Conservation (phyloP, 2,888 invertebrate genomes). For the Cephus rjabovi region DNA sequence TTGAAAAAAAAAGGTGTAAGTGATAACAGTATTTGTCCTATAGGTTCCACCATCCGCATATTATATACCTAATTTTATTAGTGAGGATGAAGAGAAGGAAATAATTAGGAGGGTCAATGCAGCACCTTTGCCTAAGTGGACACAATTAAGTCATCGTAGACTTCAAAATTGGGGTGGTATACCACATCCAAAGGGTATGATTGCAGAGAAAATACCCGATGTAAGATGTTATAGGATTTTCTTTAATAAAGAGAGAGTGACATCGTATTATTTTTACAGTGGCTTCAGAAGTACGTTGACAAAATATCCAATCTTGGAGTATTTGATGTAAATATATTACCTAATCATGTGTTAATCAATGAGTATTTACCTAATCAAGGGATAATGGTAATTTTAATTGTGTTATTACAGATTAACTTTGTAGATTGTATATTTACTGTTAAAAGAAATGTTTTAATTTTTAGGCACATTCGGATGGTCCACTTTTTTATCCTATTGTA, state of each 20-base stretch:
- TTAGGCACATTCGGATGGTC: conserved; percentile 94
- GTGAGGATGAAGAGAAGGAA: conserved; percentile 76
- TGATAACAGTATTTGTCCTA: background rate
- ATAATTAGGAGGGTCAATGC: conserved; percentile 81
- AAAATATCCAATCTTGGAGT: conserved; percentile 76
- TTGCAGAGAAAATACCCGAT: conserved; percentile 86
- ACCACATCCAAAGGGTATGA: conserved; percentile 93
- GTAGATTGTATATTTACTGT: background rate
- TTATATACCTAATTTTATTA: conserved; percentile 91
- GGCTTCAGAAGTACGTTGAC: conserved; percentile 81
- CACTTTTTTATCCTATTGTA: conserved; percentile 91
- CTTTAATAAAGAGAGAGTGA: background rate
- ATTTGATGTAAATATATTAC: conserved; percentile 76
- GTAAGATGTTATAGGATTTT: conserved; percentile 41
- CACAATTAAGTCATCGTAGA: conserved; percentile 87
- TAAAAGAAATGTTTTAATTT: conserved; percentile 15
- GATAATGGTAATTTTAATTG: conserved; percentile 77
- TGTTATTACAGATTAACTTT: background rate
- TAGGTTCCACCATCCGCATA: conserved; percentile 75
- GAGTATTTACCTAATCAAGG: conserved; percentile 95
- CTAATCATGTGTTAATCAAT: conserved; percentile 96
- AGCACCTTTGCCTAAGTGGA: conserved; percentile 96
- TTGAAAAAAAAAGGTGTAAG: too few species aligned
- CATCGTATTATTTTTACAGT: conserved; percentile 65
- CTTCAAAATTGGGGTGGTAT: conserved; percentile 99